Conservation (phyloP, 2,797 vertebrate species). For the Spinus pinus region DNA sequence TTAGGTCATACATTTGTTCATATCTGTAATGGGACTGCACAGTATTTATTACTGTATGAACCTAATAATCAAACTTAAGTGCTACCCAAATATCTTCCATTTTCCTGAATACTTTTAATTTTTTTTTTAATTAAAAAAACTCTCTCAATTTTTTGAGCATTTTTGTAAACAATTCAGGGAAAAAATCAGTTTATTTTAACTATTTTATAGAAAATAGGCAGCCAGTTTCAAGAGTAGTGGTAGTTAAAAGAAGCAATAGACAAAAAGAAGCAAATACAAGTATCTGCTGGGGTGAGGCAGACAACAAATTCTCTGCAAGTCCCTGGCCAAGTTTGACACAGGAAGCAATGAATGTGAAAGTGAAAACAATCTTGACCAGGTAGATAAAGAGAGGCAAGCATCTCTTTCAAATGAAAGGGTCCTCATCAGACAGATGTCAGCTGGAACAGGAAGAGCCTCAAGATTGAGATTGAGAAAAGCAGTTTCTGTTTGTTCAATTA, state of each 20-base stretch:
- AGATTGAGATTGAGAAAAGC: not conserved
- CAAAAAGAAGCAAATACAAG: not conserved
- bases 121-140: not conserved
- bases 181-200: not conserved
- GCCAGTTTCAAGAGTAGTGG: not conserved
- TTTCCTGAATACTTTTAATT: not conserved
- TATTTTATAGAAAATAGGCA: not conserved
- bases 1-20: not conserved
- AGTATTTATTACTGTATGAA: not conserved
- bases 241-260: conserved; percentile 27
- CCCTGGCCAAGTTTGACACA: not conserved
- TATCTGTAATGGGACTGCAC: not conserved
- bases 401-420: conserved; percentile 33
- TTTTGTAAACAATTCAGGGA: not conserved
- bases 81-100: not conserved
- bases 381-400: not conserved
- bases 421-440: conserved; percentile 38
- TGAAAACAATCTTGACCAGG: not conserved
- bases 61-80: not conserved
- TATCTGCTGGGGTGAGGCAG: not conserved
- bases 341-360: not conserved
- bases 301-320: not conserved
- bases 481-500: conserved; percentile 50
- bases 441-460: conserved; percentile 14
- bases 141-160: not conserved